Evolutionary conservation across 2,113 vertebrate genomes (phyloP).

Genomic region (Oncorhynchus keta): DNA sequence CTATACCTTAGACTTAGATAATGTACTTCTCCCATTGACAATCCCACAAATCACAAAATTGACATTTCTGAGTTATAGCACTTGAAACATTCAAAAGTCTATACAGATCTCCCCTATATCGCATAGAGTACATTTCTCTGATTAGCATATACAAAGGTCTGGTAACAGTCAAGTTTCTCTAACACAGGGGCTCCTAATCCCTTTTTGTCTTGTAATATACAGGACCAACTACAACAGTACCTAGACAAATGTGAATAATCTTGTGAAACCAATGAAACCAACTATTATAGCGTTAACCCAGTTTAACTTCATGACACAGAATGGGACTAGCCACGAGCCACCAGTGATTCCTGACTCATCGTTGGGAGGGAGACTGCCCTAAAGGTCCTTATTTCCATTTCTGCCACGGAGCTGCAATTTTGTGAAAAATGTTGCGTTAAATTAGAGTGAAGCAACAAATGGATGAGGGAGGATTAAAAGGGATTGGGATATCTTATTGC

Average conservation of each 20-base stretch:
- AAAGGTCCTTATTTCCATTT: background rate
- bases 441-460: background rate
- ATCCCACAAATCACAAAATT: background rate
- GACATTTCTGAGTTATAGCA: background rate
- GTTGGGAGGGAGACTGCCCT: background rate
- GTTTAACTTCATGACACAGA: too few species aligned
- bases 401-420: background rate
- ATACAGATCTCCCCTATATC: background rate
- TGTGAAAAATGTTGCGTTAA: background rate
- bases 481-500: background rate
- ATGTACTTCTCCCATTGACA: background rate
- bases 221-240: background rate
- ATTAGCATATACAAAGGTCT: background rate
- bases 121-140: background rate
- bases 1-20: background rate
- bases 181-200: background rate
- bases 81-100: slow-evolving; percentile 9
- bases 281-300: background rate
- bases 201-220: background rate
- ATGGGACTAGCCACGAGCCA: background rate
- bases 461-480: background rate
- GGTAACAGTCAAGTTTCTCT: too few species aligned
- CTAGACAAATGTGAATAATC: background rate
- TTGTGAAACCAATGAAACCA: background rate
- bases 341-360: background rate